Base-by-base conservation (phyloP, 2,113 vertebrate genomes). In the Barbus barbus region DNA sequence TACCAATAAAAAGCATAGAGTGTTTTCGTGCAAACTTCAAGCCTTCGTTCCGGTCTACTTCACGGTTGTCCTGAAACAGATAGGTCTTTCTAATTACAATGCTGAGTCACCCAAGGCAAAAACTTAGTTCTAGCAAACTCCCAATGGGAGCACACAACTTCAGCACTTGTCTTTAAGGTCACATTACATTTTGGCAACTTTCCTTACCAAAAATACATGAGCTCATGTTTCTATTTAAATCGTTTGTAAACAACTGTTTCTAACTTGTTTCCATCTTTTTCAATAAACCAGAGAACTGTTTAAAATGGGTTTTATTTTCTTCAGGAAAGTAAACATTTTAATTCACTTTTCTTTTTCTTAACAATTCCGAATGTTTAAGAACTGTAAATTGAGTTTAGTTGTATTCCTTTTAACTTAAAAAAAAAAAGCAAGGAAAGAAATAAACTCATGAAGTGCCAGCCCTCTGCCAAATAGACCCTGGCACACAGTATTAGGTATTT, bases 1-100 rank as follows among this genome's bases (percentile, higher is more conserved):
- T 93, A 99, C 97, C 98, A 91, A 99, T 99, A 90, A 99, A 99
- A 90, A 99, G 95, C 96, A 98, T 99, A 5, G 97, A 97, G 96
- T 99, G 98, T 92, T 99, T 99, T 81, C 97, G 93, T 67, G 96
- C 98, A 93, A 99, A 99, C 88, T 97, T 98, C 87, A 99, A 94
- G 61, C 97, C 97, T 94, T 99, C 97, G 18, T 96, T 98, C 93
- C 97, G 94, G 91, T 99, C 97, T 48, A 99, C 96, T 92, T 98
- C 97, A 86, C 94, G 96, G 91, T 97, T 97, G 83, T 99, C 96
- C 98, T 99, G 84, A 83, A 92, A 86, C 14, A 51, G 33, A 85
- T 56, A 60, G 22, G 18, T 56, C 67, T 36, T 61, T 65, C 36
- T 5, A 38, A 46, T 33, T 83, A 44, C 28, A 46, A 63, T 38